A percentile compares a stretch with the other conserved stretches of the same genome.
phyloP scores from a whole-genome alignment of 2,888 invertebrate species.

The Argyra leucocephala region DNA sequence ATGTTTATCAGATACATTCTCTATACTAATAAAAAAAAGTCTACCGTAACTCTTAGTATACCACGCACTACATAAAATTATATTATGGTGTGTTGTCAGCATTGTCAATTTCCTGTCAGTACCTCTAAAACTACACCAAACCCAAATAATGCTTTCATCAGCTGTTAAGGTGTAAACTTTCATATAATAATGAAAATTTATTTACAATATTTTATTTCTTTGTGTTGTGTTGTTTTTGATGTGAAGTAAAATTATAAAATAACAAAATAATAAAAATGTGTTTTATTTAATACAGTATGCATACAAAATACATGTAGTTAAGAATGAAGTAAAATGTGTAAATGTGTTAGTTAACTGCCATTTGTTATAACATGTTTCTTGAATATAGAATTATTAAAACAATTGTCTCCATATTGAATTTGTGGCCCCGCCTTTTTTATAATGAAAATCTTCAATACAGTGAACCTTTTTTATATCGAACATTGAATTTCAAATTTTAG shows the following conservation, averaged over 20 bases:
- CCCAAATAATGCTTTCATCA: not conserved
- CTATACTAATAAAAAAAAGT: not conserved
- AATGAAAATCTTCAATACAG: not conserved
- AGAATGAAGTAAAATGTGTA: not conserved
- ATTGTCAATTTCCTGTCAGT: constrained; percentile 1
- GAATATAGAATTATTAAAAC: not conserved
- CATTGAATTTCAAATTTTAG: no score
- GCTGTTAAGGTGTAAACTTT: constrained; percentile 3
- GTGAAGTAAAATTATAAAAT: not conserved
- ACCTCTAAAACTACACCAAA: not conserved
- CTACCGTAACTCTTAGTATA: not conserved
- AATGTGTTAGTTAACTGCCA: not conserved
- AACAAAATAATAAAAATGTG: not conserved
- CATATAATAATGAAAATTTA: not conserved
- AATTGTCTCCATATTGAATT: not conserved
- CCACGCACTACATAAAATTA: not conserved
- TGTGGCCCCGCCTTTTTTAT: not conserved
- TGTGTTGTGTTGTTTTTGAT: no score
- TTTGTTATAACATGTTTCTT: not conserved
- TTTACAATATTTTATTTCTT: not conserved
- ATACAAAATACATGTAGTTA: not conserved
- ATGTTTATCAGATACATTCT: not conserved
- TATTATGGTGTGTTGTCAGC: not conserved
- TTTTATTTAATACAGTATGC: not conserved
- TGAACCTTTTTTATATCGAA: not conserved